phyloP scores from a whole-genome alignment of 1,140 invertebrate species.

The Carposina sasakii region DNA sequence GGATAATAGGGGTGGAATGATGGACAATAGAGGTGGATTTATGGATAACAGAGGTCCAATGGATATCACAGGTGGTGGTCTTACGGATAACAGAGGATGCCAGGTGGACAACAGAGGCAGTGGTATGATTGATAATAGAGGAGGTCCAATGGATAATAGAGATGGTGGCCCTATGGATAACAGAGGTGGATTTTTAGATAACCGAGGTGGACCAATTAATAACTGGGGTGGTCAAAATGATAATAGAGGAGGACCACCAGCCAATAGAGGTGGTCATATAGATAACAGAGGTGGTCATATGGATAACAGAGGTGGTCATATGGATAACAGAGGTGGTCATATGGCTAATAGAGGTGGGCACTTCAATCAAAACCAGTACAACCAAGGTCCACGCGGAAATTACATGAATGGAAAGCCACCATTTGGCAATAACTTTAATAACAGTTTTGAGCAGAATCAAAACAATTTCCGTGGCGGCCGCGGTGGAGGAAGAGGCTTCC shows the following conservation, averaged over 20 bases:
- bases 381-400: slow-evolving; percentile 27
- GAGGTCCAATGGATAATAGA: neutral
- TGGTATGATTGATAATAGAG: no score
- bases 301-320: slow-evolving; percentile 9
- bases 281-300: no score
- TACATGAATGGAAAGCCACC: slow-evolving; percentile 20
- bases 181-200: no score
- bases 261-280: no score
- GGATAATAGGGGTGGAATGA: no score
- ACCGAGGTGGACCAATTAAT: no score
- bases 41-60: slow-evolving; percentile 8
- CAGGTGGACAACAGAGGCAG: slow-evolving; percentile 3
- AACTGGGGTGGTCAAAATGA: no score
- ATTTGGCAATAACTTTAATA: slow-evolving; percentile 25
- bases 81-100: slow-evolving; percentile 2
- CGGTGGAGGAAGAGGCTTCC: neutral
- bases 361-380: slow-evolving; percentile 8
- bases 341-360: no score
- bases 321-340: slow-evolving; percentile 10
- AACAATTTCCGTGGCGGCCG: neutral
- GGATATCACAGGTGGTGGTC: no score
- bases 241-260: no score
- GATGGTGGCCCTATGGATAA: slow-evolving; percentile 6
- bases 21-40: no score
- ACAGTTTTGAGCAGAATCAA: slow-evolving; percentile 2